Evolutionary conservation across 2,113 vertebrate genomes (phyloP).

Genomic region (Sapayoa aenigma): DNA sequence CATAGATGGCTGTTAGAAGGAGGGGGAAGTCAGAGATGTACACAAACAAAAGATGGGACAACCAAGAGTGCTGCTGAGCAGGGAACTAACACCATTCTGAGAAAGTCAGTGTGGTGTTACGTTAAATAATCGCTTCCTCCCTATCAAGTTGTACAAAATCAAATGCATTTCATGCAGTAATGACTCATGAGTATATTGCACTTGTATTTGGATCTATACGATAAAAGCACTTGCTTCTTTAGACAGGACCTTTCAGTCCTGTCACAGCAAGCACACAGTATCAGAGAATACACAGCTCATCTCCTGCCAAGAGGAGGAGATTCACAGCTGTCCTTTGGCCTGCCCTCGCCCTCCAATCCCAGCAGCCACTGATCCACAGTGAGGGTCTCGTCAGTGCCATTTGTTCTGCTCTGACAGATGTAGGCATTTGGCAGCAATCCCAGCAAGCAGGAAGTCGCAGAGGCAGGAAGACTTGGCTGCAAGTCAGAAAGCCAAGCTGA

Average conservation of each 20-base stretch:
- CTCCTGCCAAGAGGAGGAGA: neutral
- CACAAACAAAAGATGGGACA: neutral
- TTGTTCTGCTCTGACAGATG: slow-evolving; percentile 18
- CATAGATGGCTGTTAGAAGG: neutral
- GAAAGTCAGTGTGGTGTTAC: neutral
- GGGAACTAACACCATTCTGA: neutral
- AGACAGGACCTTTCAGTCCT: neutral
- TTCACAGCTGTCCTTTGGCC: neutral
- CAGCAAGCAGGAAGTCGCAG: neutral
- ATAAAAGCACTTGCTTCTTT: neutral
- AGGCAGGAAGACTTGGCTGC: neutral
- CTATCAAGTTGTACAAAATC: neutral
- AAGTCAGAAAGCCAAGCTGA: slow-evolving; percentile 12
- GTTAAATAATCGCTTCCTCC: neutral
- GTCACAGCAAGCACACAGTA: neutral
- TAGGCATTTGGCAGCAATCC: neutral
- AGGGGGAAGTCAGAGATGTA: neutral
- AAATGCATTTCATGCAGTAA: neutral
- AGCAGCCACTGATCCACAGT: neutral
- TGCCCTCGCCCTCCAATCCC: neutral
- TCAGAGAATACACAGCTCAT: neutral
- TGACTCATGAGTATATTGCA: neutral
- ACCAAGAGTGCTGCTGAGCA: neutral
- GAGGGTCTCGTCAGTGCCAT: rapidly evolving
- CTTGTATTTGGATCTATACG: neutral